phyloP scores from a whole-genome alignment of 2,797 vertebrate species.

The Neosalanx taihuensis region DNA sequence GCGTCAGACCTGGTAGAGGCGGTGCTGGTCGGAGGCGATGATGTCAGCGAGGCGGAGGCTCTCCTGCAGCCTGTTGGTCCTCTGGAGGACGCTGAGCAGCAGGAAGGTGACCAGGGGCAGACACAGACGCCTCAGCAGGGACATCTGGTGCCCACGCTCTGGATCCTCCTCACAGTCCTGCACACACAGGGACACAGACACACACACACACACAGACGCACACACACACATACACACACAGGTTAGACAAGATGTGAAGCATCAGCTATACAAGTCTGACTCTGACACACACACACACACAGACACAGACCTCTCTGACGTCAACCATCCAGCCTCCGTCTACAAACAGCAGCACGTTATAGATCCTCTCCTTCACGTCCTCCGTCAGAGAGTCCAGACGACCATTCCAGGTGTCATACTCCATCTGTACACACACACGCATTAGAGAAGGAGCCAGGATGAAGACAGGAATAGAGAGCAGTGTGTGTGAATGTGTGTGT shows the following conservation, averaged over 20 bases:
- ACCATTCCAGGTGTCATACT: constrained; percentile 83
- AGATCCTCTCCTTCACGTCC: constrained; percentile 95
- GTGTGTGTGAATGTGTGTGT: neutral
- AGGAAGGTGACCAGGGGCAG: constrained; percentile 89
- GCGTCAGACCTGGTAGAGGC: constrained; percentile 81
- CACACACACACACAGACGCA: constrained; percentile 3
- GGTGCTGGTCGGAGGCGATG: constrained; percentile 88
- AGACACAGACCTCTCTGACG: constrained; percentile 81
- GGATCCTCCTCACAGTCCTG: constrained; percentile 70
- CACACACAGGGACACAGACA: neutral
- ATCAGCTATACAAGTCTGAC: too few relatives aligned
- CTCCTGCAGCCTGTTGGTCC: constrained; percentile 88
- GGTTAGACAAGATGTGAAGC: neutral
- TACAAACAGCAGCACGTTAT: constrained; percentile 95
- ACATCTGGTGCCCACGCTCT: constrained; percentile 88
- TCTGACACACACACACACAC: neutral
- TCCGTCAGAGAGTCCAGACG: constrained; percentile 85
- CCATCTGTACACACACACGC: constrained; percentile 63
- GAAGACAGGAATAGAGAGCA: neutral
- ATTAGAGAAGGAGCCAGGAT: neutral
- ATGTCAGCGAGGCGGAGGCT: constrained; percentile 89
- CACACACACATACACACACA: neutral
- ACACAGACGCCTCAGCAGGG: constrained; percentile 82
- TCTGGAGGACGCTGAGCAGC: constrained; percentile 88
- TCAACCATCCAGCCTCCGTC: constrained; percentile 99